Evolutionary conservation across 2,797 vertebrate genomes (phyloP), one percentile per base, ranked within the genome.

Genomic region (Pseudomugil tenellus): DNA sequence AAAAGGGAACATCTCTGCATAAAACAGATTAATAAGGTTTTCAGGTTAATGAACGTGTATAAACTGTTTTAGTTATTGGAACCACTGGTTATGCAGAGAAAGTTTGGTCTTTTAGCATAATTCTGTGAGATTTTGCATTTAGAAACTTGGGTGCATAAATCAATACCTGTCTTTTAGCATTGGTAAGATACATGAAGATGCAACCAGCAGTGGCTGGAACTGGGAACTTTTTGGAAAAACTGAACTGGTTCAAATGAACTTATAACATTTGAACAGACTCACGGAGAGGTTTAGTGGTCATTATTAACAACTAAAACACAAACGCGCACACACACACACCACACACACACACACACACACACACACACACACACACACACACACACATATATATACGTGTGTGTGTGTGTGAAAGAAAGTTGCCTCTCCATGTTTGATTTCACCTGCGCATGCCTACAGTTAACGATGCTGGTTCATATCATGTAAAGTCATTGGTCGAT

Each of bases 401-500:
- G n/a, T n/a, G n/a, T n/a, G n/a, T 13, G 32, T 4, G 10, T 7
- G 35, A 37, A 13, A 13, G 1, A 41, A 17, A 41, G 6, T 16
- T 0, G 16, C 39, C 39, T 19, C 16, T 17, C 16, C 39, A 41
- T 41, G 16, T 41, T 41, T 41, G 39, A 6, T 5, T 17, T 39
- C 37, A 6, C 37, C 2, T 10, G 4, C 37, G 14, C 37, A 37
- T 3, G 11, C 12, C 13, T 39, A 35, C 35, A 39, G 16, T 39
- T 39, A 39, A 41, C 2, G 17, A 41, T 5, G 16, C 19, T 41
- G 6, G 39, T 6, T 16, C 17, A 43, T 43, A 43, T 8, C 7
- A 7, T 43, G 5, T 39, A 39, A 39, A 6, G 14, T 13, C 14
- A 16, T 9, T 58, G 72, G 58, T 76, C 65, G 57, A 32, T 48